Conservation (phyloP, 2,797 vertebrate genomes). For the Mionectes olivaceus region DNA sequence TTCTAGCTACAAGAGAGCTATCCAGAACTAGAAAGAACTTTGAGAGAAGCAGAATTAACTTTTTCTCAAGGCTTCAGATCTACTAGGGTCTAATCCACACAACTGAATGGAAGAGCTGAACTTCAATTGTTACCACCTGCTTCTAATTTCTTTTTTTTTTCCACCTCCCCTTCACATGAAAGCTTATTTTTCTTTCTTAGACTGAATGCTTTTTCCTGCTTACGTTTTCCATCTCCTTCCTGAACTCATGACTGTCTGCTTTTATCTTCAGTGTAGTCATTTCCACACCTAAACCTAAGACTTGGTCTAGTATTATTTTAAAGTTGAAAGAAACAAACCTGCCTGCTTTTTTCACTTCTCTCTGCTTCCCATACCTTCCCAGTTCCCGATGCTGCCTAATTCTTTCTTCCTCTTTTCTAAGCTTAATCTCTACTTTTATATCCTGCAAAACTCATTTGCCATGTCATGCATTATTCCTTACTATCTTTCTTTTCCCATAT, state of each 20-base stretch:
- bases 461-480: not conserved
- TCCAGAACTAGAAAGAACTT: not conserved
- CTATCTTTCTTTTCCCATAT: not conserved
- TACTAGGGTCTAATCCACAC: not conserved
- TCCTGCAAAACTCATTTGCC: not conserved
- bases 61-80: not conserved
- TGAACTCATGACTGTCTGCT: not conserved
- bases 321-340: not conserved
- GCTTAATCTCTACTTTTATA: not conserved
- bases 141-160: not conserved
- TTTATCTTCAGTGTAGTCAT: not conserved
- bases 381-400: not conserved
- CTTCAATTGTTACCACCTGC: not conserved
- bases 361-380: not conserved
- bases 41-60: not conserved
- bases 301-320: not conserved
- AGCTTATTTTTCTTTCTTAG: not conserved
- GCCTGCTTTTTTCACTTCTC: not conserved
- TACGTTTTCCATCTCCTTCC: not conserved
- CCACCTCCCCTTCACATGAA: not conserved
- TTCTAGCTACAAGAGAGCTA: not conserved
- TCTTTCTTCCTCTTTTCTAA: not conserved
- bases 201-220: not conserved
- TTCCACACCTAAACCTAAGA: not conserved
- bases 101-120: not conserved